Base-by-base conservation (phyloP, 2,888 invertebrate species). In the Gymnocheta viridis region DNA sequence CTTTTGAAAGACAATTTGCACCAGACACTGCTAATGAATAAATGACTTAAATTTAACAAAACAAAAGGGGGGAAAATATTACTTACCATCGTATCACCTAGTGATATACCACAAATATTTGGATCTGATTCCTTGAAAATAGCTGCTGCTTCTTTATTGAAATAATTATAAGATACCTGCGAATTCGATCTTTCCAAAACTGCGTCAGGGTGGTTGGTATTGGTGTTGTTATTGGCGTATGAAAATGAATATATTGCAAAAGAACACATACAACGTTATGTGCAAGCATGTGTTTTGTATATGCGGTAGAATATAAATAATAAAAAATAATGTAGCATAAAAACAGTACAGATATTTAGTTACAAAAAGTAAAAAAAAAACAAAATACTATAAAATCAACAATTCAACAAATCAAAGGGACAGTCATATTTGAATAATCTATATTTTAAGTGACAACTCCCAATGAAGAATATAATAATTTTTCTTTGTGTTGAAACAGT, bases 111-210 rank as follows among this genome's bases (percentile, higher is more conserved):
- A 47, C 84, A 84, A 22, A 84, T 84, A 73, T 84, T 84, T 24
- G 81, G 77, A 77, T 84, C 84, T 35, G 84, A 84, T 56, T 84
- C 84, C 69, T 84, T 84, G 70, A 84, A 84, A 32, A 84, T 60
- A 77, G 81, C 84, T 49, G 77, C 77, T 77, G 77, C 81, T 91
- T 97, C 97, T 90, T 97, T 97, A 88, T 98, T 93, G 91, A 98
- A 98, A 90, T 97, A 97, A 90, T 97, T 97, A 92, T 97, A 97
- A 86, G 97, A 97, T 95, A 97, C 96, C 92, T 97, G 97, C 38
- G 98, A 98, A 44, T 97, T 95, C 67, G 97, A 96, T 87, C 97
- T 94, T 90, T 97, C 97, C 93, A 97, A 92, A 93, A 97, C 97
- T 97, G 69, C 72, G 41, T 38, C 35, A 38, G 35, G 24, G 29